These are phyloP conservation scores for Ciconia maguari DNA, from an alignment of 2,113 vertebrate genomes.

Conservation along the genomic window DNA sequence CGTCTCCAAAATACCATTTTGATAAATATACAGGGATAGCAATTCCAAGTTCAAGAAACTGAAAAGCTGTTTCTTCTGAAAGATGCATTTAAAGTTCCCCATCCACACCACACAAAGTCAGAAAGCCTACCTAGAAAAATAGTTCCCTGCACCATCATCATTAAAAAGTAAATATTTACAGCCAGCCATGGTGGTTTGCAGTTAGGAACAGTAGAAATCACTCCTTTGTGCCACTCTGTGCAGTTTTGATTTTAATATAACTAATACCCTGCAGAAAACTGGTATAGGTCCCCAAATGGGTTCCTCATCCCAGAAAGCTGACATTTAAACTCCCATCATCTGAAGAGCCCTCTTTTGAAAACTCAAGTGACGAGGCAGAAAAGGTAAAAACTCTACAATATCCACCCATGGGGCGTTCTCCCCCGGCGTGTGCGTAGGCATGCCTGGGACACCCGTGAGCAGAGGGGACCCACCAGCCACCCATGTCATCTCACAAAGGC, in stretches of 20 bases:
- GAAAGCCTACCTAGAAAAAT: neutral
- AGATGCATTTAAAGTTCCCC: neutral
- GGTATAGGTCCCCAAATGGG: neutral
- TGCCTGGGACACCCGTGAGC: neutral
- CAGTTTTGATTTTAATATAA: neutral
- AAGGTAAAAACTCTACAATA: neutral
- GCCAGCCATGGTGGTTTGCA: neutral
- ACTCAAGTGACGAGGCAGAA: neutral
- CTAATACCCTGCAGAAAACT: neutral
- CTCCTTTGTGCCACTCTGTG: neutral
- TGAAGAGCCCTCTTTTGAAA: neutral
- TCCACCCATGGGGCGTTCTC: neutral
- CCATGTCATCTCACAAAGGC: neutral
- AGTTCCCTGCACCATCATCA: neutral
- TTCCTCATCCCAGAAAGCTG: neutral
- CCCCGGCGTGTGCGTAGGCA: fast-evolving
- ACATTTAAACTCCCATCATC: neutral
- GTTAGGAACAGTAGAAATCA: neutral
- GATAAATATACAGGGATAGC: neutral
- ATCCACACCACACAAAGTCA: no score
- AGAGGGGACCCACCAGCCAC: no score
- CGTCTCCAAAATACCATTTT: neutral
- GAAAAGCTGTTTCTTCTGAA: neutral
- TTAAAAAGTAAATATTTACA: neutral
- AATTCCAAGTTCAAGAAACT: neutral